These are phyloP conservation scores for Achatina immaculata DNA, from an alignment of 1,140 invertebrate species.

Conservation along the genomic window DNA sequence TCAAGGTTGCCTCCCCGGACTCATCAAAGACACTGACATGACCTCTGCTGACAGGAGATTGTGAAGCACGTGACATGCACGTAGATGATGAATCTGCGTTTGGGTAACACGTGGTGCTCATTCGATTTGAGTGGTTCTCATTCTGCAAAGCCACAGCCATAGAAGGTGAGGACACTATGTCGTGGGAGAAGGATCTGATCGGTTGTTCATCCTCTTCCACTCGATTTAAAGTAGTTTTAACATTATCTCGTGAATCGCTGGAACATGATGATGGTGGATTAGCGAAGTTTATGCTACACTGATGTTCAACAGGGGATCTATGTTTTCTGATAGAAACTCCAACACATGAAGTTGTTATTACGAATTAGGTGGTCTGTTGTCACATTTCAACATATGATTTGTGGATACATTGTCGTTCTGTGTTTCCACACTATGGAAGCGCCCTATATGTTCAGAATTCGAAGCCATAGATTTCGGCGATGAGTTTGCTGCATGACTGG, in stretches of 20 bases:
- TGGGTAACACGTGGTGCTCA: too few relatives aligned
- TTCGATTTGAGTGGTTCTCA: constrained; percentile 18
- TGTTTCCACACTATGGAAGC: too few relatives aligned
- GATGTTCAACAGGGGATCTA: neutral
- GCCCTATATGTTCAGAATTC: too few relatives aligned
- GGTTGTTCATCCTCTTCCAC: neutral
- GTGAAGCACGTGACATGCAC: neutral
- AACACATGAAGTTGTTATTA: too few relatives aligned
- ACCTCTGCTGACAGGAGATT: neutral
- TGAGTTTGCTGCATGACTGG: too few relatives aligned
- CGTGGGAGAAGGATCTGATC: neutral
- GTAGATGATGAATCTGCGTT: neutral
- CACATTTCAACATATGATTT: too few relatives aligned
- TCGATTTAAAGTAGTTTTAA: neutral
- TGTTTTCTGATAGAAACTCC: too few relatives aligned
- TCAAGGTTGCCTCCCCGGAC: neutral
- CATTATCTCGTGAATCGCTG: neutral
- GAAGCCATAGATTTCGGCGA: too few relatives aligned
- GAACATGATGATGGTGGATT: neutral
- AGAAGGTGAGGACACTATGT: neutral
- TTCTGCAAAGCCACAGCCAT: neutral
- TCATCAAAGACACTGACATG: neutral
- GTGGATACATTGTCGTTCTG: too few relatives aligned
- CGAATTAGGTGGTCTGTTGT: too few relatives aligned
- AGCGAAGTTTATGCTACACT: neutral